A percentile compares a stretch with the other conserved stretches of the same genome.
phyloP scores from a whole-genome alignment of 2,113 vertebrate genomes.

The Cyphomyrus plagiostoma region DNA sequence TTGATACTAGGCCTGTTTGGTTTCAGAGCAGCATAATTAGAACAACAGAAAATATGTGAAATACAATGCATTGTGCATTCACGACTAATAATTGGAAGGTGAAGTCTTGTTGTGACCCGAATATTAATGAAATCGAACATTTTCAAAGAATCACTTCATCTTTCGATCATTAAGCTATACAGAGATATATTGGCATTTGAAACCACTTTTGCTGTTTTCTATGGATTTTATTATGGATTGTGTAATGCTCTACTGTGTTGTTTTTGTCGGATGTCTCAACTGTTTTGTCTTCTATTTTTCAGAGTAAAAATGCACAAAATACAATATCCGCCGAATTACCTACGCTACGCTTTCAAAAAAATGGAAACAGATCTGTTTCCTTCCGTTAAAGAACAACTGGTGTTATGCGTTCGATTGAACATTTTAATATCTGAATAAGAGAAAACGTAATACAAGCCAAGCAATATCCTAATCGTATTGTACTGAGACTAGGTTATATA shows the following conservation, averaged over 20 bases:
- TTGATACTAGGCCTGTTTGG: neutral
- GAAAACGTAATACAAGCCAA: neutral
- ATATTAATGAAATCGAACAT: neutral
- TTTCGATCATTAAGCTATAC: neutral
- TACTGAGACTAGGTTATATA: neutral
- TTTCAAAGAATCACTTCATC: neutral
- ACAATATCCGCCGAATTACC: neutral
- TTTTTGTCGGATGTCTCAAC: slow-evolving; percentile 33
- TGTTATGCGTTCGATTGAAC: neutral
- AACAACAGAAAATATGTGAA: neutral
- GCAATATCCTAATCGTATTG: neutral
- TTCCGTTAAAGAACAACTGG: neutral
- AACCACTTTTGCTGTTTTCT: neutral
- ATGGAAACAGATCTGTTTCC: neutral
- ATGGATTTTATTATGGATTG: slow-evolving; percentile 7
- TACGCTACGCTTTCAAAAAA: neutral
- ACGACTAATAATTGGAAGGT: neutral
- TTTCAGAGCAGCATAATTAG: neutral
- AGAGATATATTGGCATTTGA: neutral
- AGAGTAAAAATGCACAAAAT: slow-evolving; percentile 1
- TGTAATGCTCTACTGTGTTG: slow-evolving; percentile 34
- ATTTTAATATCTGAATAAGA: neutral
- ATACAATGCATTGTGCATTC: neutral
- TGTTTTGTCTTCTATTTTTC: slow-evolving; percentile 41
- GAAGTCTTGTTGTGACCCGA: neutral